phyloP scores from a whole-genome alignment of 2,888 invertebrate species.

The Steinernema hermaphroditum region DNA sequence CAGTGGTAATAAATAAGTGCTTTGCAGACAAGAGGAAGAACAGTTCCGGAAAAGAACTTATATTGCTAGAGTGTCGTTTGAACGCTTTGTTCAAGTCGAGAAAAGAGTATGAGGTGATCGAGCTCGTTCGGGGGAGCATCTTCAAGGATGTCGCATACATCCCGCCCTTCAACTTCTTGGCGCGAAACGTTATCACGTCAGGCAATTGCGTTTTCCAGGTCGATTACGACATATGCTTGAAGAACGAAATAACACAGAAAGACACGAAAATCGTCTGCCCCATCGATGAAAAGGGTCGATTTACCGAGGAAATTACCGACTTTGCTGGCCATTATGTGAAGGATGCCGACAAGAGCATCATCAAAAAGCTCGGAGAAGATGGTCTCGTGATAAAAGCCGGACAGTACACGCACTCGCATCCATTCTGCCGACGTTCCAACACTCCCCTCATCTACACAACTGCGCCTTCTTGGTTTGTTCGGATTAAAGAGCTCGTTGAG shows the following conservation, averaged over 20 bases:
- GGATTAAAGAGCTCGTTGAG: slow-evolving; percentile 86
- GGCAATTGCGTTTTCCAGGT: slow-evolving; percentile 73
- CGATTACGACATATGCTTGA: slow-evolving; percentile 79
- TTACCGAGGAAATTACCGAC: slow-evolving; percentile 81
- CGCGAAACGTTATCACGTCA: slow-evolving; percentile 46
- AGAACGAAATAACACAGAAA: slow-evolving; percentile 77
- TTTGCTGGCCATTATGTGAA: slow-evolving; percentile 90
- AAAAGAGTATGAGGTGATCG: slow-evolving; percentile 79
- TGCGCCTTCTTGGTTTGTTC: slow-evolving; percentile 96
- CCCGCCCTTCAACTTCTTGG: slow-evolving; percentile 88
- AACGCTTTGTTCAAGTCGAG: slow-evolving; percentile 71
- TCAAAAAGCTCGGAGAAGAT: slow-evolving; percentile 78
- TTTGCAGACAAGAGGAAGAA: slow-evolving; percentile 48
- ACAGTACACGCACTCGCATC: slow-evolving; percentile 86
- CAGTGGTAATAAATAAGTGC: background rate
- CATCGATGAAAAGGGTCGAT: slow-evolving; percentile 86
- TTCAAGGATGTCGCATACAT: slow-evolving; percentile 81
- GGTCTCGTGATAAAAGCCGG: slow-evolving; percentile 79
- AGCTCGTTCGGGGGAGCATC: slow-evolving; percentile 78
- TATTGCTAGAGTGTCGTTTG: slow-evolving; percentile 58
- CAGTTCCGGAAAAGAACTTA: slow-evolving; percentile 49
- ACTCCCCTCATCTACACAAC: slow-evolving; percentile 97
- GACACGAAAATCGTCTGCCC: slow-evolving; percentile 86
- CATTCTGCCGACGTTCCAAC: slow-evolving; percentile 98
- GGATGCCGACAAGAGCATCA: slow-evolving; percentile 93